A percentile compares a stretch with the other conserved stretches of the same genome.
phyloP scores from a whole-genome alignment of 2,888 invertebrate species.

The Sylvicola cinctus region DNA sequence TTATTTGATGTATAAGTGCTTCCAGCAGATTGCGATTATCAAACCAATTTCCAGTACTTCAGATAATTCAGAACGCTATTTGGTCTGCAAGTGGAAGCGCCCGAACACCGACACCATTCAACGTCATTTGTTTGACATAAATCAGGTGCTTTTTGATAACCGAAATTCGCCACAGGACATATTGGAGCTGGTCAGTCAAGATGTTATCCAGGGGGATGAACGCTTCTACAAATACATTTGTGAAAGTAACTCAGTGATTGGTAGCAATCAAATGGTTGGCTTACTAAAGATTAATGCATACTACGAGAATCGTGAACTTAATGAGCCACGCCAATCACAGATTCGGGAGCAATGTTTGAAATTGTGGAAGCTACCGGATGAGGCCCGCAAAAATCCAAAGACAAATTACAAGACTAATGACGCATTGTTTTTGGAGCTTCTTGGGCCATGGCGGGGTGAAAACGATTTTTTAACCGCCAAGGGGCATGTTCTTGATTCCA shows the following conservation, averaged over 20 bases:
- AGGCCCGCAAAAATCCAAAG: conserved; percentile 20
- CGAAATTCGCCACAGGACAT: conserved; percentile 32
- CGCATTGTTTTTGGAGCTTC: conserved; percentile 15
- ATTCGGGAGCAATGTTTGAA: conserved; percentile 49
- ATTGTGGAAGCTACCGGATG: conserved; percentile 47
- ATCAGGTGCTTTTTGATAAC: conserved; percentile 36
- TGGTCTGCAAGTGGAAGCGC: conserved; percentile 65
- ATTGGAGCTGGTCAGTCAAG: conserved; percentile 48
- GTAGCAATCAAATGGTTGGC: conserved; percentile 49
- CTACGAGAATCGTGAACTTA: conserved; percentile 45
- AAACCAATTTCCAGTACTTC: conserved; percentile 95
- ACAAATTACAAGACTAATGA: conserved; percentile 13
- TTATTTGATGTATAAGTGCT: conserved; percentile 81
- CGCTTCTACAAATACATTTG: conserved; percentile 59
- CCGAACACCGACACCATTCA: conserved; percentile 37
- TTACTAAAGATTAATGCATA: conserved; percentile 69
- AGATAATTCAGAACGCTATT: conserved; percentile 92
- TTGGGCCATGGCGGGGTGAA: conserved; percentile 13
- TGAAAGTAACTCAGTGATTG: conserved; percentile 56
- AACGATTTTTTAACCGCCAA: conserved; percentile 13
- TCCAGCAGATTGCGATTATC: conserved; percentile 65
- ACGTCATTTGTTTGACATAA: conserved; percentile 50
- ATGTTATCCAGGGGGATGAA: conserved; percentile 43
- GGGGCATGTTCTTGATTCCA: conserved; percentile 10
- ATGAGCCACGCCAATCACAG: conserved; percentile 49